Evolutionary conservation across 2,113 vertebrate genomes (phyloP), one percentile per base, ranked within the genome.

Genomic region (Amphilophus citrinellus): DNA sequence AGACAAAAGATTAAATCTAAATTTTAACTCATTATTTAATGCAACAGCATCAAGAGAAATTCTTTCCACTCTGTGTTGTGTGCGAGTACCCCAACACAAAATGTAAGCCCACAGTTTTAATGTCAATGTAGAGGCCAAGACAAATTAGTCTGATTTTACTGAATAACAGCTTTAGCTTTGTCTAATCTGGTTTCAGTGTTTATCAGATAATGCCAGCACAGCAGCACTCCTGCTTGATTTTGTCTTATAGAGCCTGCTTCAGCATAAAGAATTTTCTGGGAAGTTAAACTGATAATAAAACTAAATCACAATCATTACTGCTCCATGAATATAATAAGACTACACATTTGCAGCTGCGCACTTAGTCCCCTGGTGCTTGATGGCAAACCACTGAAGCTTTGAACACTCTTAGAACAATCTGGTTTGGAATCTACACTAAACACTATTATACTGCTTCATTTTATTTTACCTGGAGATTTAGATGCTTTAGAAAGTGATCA

Each of bases 381-480:
- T 61, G 47, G 42, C 5, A 76, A 85, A 75, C 56, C n/a, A 39
- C 6, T 1, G 14, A 13, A 61, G 65, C 75, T 79, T 61, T 77
- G 50, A 86, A 79, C 39, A 44, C 24, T 75, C 61, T 59, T 24
- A 61, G 18, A 89, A 58, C 61, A 73, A 81, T 77, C 18, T 77
- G 22, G 24, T n/a, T 50, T 57, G 24, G 42, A 80, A 50, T 83
- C 20, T 24, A 75, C 22, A 61, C 13, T 79, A 50, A 88, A 59
- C 1, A 9, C 42, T 59, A 6, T 65, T 63, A 47, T n/a, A 78
- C 1, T 0, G 47, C 20, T 27, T 37, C 61, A 62, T 77, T 84
- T 80, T 32, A 87, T 73, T 80, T 82, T 7, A 62, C 42, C 22
- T 66, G 76, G 63, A 84, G 82, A 84, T 76, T n/a, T 35, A 73